phyloP scores from a whole-genome alignment of 2,888 invertebrate species.

The Agriotes lineatus region DNA sequence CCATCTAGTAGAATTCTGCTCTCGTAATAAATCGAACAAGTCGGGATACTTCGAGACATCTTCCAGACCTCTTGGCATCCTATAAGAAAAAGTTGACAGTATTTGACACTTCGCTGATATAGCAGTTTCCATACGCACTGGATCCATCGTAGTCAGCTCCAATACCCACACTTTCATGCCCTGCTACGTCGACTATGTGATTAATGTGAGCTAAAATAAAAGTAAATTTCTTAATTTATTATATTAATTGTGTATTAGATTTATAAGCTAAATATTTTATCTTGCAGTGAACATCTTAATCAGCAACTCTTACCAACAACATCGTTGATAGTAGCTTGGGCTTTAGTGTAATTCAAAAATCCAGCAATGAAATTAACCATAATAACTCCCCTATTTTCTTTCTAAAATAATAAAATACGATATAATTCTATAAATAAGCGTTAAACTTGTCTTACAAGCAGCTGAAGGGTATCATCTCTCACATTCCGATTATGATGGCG shows the following conservation, averaged over 20 bases:
- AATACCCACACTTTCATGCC: constrained; percentile 68
- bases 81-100: constrained; percentile 55
- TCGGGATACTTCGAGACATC: constrained; percentile 79
- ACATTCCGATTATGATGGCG: constrained; percentile 71
- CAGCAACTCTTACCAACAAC: constrained; percentile 75
- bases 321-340: constrained; percentile 71
- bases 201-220: constrained; percentile 53
- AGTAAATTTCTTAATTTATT: not conserved
- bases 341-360: constrained; percentile 68
- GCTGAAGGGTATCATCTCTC: constrained; percentile 69
- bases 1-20: constrained; percentile 58
- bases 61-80: constrained; percentile 76
- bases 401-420: constrained; percentile 62
- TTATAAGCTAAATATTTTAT: not conserved
- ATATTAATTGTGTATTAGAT: not conserved
- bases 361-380: constrained; percentile 81
- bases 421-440: too few species aligned
- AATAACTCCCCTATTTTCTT: constrained; percentile 76
- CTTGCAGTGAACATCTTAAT: not conserved
- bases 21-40: constrained; percentile 67
- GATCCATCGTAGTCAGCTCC: constrained; percentile 65
- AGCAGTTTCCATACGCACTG: not conserved
- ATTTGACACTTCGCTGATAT: not conserved
- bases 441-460: constrained; percentile 65
- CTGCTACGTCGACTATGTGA: constrained; percentile 66